These are phyloP conservation scores for Ctenochaetus hawaiiensis DNA, from an alignment of 2,797 vertebrate species.

Conservation along the genomic window DNA sequence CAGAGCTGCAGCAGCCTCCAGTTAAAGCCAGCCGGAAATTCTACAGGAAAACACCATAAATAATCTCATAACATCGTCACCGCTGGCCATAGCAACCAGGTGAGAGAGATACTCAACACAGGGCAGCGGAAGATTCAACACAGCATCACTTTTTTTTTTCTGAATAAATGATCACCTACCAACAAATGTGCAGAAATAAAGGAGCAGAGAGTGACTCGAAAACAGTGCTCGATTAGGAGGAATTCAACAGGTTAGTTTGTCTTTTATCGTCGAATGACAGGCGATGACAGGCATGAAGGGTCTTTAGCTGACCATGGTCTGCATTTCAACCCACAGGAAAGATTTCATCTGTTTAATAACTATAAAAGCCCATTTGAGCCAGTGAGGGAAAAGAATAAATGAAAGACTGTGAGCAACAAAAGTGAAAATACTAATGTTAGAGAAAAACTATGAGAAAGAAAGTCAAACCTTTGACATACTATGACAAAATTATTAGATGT, in stretches of 20 bases:
- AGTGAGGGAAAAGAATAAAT: too few species aligned
- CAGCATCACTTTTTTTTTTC: neutral
- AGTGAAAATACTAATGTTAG: too few species aligned
- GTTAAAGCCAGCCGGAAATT: conserved; percentile 50
- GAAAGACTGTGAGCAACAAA: too few species aligned
- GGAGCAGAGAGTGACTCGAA: neutral
- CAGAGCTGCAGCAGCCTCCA: neutral
- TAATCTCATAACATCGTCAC: neutral
- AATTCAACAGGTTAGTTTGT: neutral
- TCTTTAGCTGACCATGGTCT: too few species aligned
- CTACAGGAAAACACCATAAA: conserved; percentile 61
- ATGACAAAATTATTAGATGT: neutral
- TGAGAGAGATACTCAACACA: neutral
- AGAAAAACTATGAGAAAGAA: neutral
- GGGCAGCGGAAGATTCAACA: neutral
- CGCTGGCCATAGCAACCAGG: neutral
- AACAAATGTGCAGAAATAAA: neutral
- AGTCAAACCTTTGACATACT: neutral
- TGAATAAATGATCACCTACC: neutral
- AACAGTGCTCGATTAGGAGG: neutral
- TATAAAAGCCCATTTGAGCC: too few species aligned
- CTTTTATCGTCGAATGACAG: neutral
- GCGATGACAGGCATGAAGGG: too few species aligned
- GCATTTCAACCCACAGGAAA: too few species aligned
- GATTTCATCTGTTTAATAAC: too few species aligned